These are phyloP conservation scores for Lathamus discolor DNA, from an alignment of 2,113 vertebrate genomes.

Conservation along the genomic window DNA sequence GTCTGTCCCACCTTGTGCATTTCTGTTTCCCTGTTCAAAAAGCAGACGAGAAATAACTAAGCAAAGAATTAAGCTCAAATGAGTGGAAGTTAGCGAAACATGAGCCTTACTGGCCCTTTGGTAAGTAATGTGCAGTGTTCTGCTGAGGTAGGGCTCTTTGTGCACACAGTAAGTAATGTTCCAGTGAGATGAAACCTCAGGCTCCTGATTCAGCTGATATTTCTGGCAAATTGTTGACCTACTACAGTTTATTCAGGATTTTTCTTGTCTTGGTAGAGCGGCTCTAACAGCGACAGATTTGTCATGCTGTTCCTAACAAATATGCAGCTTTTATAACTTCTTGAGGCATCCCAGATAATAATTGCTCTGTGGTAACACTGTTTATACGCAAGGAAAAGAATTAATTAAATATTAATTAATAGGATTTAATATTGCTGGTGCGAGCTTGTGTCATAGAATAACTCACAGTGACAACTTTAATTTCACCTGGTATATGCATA, in stretches of 20 bases:
- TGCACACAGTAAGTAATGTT: neutral
- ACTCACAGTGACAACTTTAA: constrained; percentile 27
- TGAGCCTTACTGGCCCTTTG: neutral
- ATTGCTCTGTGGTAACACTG: neutral
- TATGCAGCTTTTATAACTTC: neutral
- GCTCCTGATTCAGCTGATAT: constrained; percentile 59
- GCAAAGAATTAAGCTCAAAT: neutral
- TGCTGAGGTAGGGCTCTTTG: constrained; percentile 45
- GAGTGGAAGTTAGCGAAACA: neutral
- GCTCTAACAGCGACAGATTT: constrained; percentile 21
- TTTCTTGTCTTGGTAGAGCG: constrained; percentile 33
- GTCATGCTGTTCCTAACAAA: constrained; percentile 34
- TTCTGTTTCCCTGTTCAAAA: neutral
- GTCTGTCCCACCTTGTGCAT: neutral
- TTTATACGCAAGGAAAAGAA: constrained; percentile 15
- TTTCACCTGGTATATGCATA: neutral
- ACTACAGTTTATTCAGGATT: constrained; percentile 27
- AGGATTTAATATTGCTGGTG: neutral
- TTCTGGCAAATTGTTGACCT: constrained; percentile 61
- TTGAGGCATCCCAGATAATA: neutral
- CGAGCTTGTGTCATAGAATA: neutral
- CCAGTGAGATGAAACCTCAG: constrained; percentile 32
- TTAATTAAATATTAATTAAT: constrained; percentile 44
- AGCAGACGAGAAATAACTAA: neutral
- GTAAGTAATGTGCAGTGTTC: neutral